These are phyloP conservation scores for Darevskia mixta DNA, from an alignment of 2,797 vertebrate genomes.

Conservation along the genomic window DNA sequence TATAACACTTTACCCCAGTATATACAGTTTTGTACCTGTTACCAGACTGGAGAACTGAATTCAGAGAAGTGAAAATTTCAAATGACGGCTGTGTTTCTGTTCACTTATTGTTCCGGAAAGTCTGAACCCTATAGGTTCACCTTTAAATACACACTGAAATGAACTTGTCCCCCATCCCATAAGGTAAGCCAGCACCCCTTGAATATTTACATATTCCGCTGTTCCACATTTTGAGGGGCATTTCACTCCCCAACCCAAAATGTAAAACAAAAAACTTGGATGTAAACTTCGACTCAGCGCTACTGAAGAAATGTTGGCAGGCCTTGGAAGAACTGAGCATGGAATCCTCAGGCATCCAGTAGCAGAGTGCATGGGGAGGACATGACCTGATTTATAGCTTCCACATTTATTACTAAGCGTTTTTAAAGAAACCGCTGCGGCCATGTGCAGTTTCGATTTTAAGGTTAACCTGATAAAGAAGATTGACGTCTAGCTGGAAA, in stretches of 20 bases:
- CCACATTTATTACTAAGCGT: conserved; percentile 36
- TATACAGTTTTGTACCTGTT: no score
- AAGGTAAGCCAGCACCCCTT: not conserved
- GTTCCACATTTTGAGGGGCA: not conserved
- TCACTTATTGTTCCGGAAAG: no score
- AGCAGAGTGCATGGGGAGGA: conserved; percentile 32
- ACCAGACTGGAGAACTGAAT: no score
- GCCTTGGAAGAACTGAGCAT: conserved; percentile 26
- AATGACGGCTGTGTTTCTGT: no score
- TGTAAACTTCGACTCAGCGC: not conserved
- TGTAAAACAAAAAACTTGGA: not conserved
- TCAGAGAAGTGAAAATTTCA: no score
- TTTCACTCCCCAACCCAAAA: not conserved
- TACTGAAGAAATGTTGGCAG: conserved; percentile 37
- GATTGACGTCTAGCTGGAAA: conserved; percentile 34
- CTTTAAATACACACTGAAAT: no score
- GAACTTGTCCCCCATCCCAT: no score
- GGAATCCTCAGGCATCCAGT: conserved; percentile 10
- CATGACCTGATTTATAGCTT: conserved; percentile 46
- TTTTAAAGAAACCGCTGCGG: conserved; percentile 31
- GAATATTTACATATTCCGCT: not conserved
- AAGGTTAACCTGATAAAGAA: conserved; percentile 16
- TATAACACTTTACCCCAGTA: no score
- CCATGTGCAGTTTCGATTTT: conserved; percentile 23
- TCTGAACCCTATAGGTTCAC: no score